Evolutionary conservation across 2,888 invertebrate genomes (phyloP).

Genomic region (Andrena bucephala): DNA sequence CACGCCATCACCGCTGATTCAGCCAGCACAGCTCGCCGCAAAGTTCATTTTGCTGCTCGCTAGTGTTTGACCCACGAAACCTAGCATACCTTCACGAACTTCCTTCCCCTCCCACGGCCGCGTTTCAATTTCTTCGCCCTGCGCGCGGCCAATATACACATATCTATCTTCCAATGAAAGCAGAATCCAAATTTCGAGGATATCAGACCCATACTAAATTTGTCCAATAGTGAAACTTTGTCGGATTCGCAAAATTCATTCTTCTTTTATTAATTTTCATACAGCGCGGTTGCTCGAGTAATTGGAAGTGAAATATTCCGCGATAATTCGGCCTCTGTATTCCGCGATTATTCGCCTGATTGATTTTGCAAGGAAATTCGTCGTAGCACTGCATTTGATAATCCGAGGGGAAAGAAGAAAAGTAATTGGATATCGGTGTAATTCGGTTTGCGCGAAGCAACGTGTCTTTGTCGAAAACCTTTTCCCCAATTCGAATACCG

Average conservation of each 20-base stretch:
- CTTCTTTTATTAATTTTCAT: background rate
- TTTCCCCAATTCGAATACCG: slow-evolving; percentile 37
- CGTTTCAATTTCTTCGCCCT: slow-evolving; percentile 46
- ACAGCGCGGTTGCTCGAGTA: background rate
- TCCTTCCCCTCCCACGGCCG: slow-evolving; percentile 38
- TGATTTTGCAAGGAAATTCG: slow-evolving; percentile 1
- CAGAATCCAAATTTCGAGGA: slow-evolving; percentile 33
- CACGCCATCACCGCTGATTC: slow-evolving; percentile 83
- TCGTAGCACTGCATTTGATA: background rate
- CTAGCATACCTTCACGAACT: slow-evolving; percentile 59
- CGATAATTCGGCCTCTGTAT: background rate
- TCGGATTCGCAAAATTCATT: slow-evolving; percentile 12
- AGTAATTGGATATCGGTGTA: background rate
- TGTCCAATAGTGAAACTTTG: slow-evolving; percentile 34
- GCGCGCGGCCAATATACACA: slow-evolving; percentile 37
- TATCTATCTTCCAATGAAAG: slow-evolving; percentile 30
- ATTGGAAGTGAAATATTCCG: background rate
- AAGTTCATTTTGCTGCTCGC: slow-evolving; percentile 83
- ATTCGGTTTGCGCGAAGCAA: background rate
- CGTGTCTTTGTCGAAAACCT: slow-evolving; percentile 15
- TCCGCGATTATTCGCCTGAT: background rate
- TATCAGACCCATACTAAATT: slow-evolving; percentile 16
- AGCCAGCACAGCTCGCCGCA: slow-evolving; percentile 83
- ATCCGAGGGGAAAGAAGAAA: background rate
- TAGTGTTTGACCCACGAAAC: slow-evolving; percentile 77